Conservation (phyloP, 2,113 vertebrate species). For the Burhinus oedicnemus region DNA sequence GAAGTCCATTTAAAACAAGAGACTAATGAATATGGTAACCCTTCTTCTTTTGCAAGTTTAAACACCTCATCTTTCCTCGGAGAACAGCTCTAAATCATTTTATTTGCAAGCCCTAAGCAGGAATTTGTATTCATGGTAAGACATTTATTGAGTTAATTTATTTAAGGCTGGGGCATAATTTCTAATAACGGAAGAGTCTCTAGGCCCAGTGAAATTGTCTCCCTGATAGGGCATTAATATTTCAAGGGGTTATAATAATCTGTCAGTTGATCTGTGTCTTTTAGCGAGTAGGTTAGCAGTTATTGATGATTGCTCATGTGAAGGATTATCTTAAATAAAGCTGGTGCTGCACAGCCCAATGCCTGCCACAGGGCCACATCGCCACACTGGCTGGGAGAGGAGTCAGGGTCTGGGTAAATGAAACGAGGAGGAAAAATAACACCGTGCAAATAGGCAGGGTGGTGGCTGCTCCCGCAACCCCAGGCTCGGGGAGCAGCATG, state of each 20-base stretch:
- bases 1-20: conserved; percentile 8
- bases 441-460: not conserved
- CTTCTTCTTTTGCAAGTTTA: conserved; percentile 51
- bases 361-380: not conserved
- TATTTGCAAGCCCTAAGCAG: conserved; percentile 59
- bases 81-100: conserved; percentile 63
- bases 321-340: not conserved
- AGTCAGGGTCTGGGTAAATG: too few relatives aligned
- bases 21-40: not conserved
- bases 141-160: conserved; percentile 70
- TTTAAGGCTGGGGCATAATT: conserved; percentile 63
- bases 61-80: conserved; percentile 44
- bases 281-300: conserved; percentile 21
- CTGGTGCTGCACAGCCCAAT: not conserved
- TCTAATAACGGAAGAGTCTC: conserved; percentile 56
- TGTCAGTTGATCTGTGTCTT: conserved; percentile 47
- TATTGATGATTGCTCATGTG: not conserved
- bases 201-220: conserved; percentile 49
- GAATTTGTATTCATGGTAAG: conserved; percentile 65
- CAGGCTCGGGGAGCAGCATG: rapidly evolving
- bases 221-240: conserved; percentile 62
- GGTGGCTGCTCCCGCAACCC: not conserved
- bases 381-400: rapidly evolving
- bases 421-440: not conserved
- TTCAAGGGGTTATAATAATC: conserved; percentile 41